Percentiles rank a stretch among this genome's conserved stretches.
phyloP scores from a whole-genome alignment of 2,888 invertebrate genomes.

The Lycaena phlaeas region DNA sequence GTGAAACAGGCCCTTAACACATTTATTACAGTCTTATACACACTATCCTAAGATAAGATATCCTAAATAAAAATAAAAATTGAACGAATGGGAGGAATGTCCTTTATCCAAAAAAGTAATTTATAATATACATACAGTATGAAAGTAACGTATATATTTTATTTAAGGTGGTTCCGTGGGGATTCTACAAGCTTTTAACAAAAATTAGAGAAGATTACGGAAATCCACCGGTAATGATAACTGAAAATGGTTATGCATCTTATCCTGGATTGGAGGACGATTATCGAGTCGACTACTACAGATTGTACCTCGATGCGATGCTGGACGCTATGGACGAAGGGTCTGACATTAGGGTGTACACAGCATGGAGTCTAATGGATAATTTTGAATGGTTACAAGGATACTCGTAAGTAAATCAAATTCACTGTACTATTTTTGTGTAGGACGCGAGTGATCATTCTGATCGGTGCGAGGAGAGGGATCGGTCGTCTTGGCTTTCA shows the following conservation, averaged over 20 bases:
- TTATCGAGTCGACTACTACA: conserved; percentile 40
- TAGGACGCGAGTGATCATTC: no score
- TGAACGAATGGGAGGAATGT: no score
- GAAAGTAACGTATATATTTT: not conserved
- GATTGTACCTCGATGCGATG: conserved; percentile 40
- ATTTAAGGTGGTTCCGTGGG: conserved; percentile 58
- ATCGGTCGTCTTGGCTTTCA: no score
- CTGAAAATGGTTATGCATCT: conserved; percentile 64
- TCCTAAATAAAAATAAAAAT: no score
- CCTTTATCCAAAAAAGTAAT: no score
- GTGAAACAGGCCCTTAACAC: no score
- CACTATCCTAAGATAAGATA: no score
- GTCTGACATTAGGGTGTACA: conserved; percentile 56
- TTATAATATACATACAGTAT: no score
- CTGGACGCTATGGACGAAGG: conserved; percentile 46
- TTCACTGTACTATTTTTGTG: not conserved
- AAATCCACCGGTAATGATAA: conserved; percentile 65
- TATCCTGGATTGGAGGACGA: conserved; percentile 39
- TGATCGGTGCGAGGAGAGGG: no score
- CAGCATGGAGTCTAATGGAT: conserved; percentile 74
- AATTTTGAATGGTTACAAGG: conserved; percentile 74
- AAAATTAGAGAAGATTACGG: conserved; percentile 52
- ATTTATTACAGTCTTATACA: no score
- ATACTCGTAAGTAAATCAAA: conserved; percentile 47
- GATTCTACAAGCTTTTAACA: conserved; percentile 63